Conservation (phyloP, 2,888 invertebrate species). For the Bombyx huttoni region DNA sequence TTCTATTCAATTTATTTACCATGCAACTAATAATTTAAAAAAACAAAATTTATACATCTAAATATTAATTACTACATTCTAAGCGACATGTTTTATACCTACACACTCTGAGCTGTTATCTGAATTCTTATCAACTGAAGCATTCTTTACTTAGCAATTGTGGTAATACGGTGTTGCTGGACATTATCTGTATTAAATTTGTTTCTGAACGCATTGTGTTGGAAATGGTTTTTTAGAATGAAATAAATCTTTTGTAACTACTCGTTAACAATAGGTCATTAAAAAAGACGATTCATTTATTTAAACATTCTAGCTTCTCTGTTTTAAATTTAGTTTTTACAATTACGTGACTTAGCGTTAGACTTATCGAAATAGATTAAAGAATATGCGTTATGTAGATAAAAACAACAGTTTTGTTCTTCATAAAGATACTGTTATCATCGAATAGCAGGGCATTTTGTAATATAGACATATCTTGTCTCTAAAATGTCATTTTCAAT, state of each 20-base stretch:
- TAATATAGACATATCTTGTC: no score
- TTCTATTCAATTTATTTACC: no score
- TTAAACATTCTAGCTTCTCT: no score
- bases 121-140: background rate
- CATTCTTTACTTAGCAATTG: background rate
- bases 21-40: no score
- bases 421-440: constrained; percentile 3
- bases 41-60: background rate
- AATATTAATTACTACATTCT: no score
- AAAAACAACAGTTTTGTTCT: constrained; percentile 12
- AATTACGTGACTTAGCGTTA: no score
- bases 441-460: background rate
- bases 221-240: no score
- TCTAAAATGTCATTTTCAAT: no score
- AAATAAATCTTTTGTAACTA: no score
- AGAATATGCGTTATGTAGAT: background rate
- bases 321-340: no score
- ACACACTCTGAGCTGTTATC: background rate
- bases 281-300: no score
- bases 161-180: background rate
- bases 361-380: background rate
- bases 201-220: background rate
- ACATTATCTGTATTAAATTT: background rate
- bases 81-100: background rate
- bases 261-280: no score